A percentile compares a stretch with the other conserved stretches of the same genome.
These are phyloP conservation scores for Aplodontia rufa DNA, from an alignment of 2,113 vertebrate genomes.

Conservation along the genomic window DNA sequence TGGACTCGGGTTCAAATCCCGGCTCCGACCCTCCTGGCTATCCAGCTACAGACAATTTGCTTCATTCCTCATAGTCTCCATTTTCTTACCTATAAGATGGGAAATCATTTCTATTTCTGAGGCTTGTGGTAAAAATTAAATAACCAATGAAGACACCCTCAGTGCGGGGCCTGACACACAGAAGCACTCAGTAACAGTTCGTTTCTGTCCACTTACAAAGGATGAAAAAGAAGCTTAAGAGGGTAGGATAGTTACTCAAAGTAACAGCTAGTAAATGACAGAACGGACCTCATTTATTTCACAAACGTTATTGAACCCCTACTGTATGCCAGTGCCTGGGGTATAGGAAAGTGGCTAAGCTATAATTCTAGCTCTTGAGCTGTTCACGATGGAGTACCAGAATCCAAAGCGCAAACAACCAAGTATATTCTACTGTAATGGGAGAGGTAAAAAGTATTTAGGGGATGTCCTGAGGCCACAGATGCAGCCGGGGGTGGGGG, in stretches of 20 bases:
- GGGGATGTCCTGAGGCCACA: not conserved
- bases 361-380: constrained; percentile 28
- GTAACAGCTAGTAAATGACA: constrained; percentile 31
- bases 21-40: not conserved
- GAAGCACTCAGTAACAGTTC: not conserved
- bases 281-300: constrained; percentile 68
- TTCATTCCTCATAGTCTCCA: not conserved
- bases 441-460: not conserved
- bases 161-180: not conserved
- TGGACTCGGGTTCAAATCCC: constrained; percentile 3
- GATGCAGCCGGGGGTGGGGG: not conserved
- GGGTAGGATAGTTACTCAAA: constrained; percentile 36
- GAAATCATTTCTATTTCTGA: not conserved
- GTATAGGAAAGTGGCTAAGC: constrained; percentile 24
- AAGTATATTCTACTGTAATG: not conserved
- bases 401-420: constrained; percentile 42
- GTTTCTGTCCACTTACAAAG: constrained; percentile 4
- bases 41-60: not conserved
- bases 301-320: constrained; percentile 69
- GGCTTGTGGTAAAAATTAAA: not conserved
- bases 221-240: constrained; percentile 51
- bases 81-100: not conserved
- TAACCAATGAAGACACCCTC: not conserved
- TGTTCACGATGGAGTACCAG: not conserved
- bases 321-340: constrained; percentile 53